phyloP scores from a whole-genome alignment of 2,888 invertebrate genomes.

The Rhagonycha lutea region DNA sequence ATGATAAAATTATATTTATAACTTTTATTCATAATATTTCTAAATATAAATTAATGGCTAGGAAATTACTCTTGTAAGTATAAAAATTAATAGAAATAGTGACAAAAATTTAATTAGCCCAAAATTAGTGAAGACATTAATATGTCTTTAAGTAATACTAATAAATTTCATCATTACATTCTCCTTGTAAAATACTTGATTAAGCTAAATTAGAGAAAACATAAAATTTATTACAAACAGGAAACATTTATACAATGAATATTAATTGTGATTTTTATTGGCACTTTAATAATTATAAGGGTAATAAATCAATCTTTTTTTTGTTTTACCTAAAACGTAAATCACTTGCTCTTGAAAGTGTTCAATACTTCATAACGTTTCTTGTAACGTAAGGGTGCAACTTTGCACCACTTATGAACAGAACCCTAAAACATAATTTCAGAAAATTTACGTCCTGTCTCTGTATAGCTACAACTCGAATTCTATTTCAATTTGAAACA shows the following conservation, averaged over 20 bases:
- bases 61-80: not conserved
- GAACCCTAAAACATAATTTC: slow-evolving; percentile 4
- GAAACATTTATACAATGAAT: not conserved
- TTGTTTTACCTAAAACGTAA: not conserved
- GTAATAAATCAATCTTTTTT: not conserved
- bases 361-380: not conserved
- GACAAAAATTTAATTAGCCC: not conserved
- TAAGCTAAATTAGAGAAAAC: not conserved
- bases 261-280: not conserved
- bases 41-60: not conserved
- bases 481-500: slow-evolving; percentile 1
- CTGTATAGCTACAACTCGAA: not conserved
- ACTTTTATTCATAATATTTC: not conserved
- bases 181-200: not conserved
- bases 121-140: not conserved
- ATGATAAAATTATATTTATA: not conserved
- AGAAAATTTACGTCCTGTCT: slow-evolving; percentile 1
- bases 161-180: not conserved
- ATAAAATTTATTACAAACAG: not conserved
- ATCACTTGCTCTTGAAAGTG: not conserved
- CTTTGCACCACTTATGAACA: not conserved
- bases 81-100: not conserved
- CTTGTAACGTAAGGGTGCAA: not conserved
- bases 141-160: not conserved
- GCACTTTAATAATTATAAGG: not conserved